A percentile compares a stretch with the other conserved stretches of the same genome.
Conservation (phyloP, 2,888 invertebrate species). For the Sturmia bella region DNA sequence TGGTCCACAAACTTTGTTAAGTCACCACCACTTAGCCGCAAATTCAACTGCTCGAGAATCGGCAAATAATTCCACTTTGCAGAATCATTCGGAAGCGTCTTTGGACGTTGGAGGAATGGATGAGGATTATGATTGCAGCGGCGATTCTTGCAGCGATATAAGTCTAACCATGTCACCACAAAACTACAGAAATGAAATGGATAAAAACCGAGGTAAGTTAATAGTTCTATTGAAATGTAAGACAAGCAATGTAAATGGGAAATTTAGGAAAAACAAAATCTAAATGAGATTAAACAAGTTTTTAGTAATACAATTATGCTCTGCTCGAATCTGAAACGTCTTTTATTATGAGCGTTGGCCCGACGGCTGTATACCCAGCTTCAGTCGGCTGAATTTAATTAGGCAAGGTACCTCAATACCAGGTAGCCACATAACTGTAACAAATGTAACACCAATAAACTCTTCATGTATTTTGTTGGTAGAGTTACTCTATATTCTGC, state of each 20-base stretch:
- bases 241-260: not conserved
- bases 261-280: too few relatives aligned
- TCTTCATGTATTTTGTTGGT: too few relatives aligned
- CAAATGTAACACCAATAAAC: too few relatives aligned
- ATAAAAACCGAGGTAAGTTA: constrained; percentile 78
- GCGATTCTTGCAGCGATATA: constrained; percentile 81
- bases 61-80: constrained; percentile 30
- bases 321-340: too few relatives aligned
- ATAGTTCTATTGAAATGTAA: not conserved
- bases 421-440: too few relatives aligned
- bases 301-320: too few relatives aligned
- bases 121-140: constrained; percentile 81
- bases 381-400: too few relatives aligned
- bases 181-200: constrained; percentile 77
- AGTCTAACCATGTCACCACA: constrained; percentile 81
- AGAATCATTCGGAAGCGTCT: constrained; percentile 71
- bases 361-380: too few relatives aligned
- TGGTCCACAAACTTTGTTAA: constrained; percentile 62
- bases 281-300: too few relatives aligned
- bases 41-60: constrained; percentile 37
- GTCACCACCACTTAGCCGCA: constrained; percentile 70
- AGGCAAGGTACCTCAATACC: too few relatives aligned
- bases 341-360: too few relatives aligned
- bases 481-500: too few relatives aligned
- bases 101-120: constrained; percentile 79